Evolutionary conservation across 2,797 vertebrate species (phyloP).

Genomic region (Lagodon rhomboides): DNA sequence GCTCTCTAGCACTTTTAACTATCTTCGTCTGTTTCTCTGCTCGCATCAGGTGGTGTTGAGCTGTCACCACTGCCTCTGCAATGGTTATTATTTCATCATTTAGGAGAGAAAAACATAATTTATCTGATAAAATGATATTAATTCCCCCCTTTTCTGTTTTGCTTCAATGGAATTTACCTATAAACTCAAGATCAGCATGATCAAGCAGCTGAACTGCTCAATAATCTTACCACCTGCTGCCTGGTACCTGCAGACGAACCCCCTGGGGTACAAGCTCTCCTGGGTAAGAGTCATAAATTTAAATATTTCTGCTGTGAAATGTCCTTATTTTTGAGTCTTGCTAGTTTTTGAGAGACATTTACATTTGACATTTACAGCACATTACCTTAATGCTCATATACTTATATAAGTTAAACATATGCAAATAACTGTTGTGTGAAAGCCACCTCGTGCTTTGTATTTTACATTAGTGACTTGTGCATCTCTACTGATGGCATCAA

Average conservation of each 20-base stretch:
- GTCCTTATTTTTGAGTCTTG: not conserved
- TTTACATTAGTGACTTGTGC: not conserved
- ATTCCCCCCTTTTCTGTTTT: no score
- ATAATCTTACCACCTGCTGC: no score
- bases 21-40: not conserved
- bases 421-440: not conserved
- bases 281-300: not conserved
- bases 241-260: not conserved
- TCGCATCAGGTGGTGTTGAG: not conserved
- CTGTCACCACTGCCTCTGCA: no score
- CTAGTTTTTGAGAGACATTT: not conserved
- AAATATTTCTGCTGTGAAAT: not conserved
- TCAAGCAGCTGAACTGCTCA: no score
- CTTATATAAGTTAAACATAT: not conserved
- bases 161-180: no score
- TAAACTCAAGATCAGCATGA: no score
- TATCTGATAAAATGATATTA: no score
- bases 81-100: no score
- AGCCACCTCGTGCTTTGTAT: not conserved
- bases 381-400: not conserved
- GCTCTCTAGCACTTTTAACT: not conserved
- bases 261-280: not conserved
- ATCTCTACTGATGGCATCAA: not conserved
- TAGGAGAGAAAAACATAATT: no score
- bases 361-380: not conserved